Base-by-base conservation (phyloP, 2,888 invertebrate genomes). In the Mermis nigrescens region DNA sequence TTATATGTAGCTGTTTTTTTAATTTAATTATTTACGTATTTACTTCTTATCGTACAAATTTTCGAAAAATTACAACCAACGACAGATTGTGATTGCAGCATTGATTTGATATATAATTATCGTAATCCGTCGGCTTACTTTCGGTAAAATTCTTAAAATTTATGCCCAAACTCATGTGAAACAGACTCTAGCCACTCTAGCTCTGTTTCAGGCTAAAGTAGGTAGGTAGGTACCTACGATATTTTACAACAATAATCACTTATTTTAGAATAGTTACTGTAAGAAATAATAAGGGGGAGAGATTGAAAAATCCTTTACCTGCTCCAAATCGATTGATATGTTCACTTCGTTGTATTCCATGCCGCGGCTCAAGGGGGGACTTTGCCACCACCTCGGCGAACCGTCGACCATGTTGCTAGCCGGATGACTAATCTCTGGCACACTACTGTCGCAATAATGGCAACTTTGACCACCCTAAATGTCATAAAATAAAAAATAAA, bases 361-460 rank as follows among this genome's bases (percentile, higher is more conserved):
- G 60, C 94, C 92, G 66, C 98, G 79, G 57, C 95, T 95, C 28
- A 98, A 79, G 0, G 98, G 98, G 0, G 98, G 98, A 71, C 90
- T 90, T 78, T 95, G 94, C 95, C 95, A 98, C 88, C 91, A 92
- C 51, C 84, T 83, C 74, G 89, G 87, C 73, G 84, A 84, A n/a
- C 92, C 92, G 73, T 98, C 94, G 65, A 90, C 89, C 1, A 94
- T 94, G 74, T 82, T 83, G 71, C 85, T 83, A 0, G 92, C 84
- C 0, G 88, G 87, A 76, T 95, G 95, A 67, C 79, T 80, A 74
- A 84, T 83, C 60, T 82, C 82, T 12, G 82, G 81, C 65, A 79
- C 79, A 31, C 78, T 79, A 27, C 82, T 82, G 74, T 90, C 85
- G 73, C 94, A 95, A 65, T 81, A 80, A 75, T 92, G 94, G 76